Base-by-base conservation (phyloP, 2,888 invertebrate genomes). In the Seira ritae region DNA sequence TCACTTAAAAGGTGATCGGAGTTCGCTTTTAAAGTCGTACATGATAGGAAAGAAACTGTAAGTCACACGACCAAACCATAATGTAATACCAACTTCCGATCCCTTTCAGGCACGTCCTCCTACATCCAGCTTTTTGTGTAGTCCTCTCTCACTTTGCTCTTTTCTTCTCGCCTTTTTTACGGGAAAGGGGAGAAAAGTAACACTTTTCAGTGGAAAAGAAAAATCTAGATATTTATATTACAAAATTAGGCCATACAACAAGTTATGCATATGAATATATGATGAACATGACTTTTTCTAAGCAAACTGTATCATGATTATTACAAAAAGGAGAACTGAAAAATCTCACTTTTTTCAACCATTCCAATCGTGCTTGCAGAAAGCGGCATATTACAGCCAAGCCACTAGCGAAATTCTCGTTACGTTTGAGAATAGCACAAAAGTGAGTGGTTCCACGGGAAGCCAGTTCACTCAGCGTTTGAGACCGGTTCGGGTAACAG, bases 391-490 rank as follows among this genome's bases (percentile, higher is more conserved):
- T 55, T n/a, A 15, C 55, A 55, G 55, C n/a, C 55, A 55, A 8
- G 15, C 55, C 55, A 55, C 55, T 8, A 55, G 55, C 17, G 55
- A 55, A 55, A 55, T 17, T 3, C 55, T 55, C 55, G 55, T 55
- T 55, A 31, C 2, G 31, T n/a, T 42, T 1, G 55, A 12, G 12
- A 55, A 55, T 55, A 55, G 3, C 3, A 24, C 65, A 80, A 80
- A 80, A 74, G 69, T 72, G 68, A 69, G 62, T 60, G 80, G 17
- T 74, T 74, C 42, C 67, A 62, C 62, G 69, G 62, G 23, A 80
- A 73, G 69, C 73, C 60, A 42, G 60, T 72, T 80, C 80, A 80
- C 69, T 80, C 80, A 68, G 62, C 73, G 37, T 60, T 80, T 79
- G 72, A 71, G 68, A 73, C 80, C 80, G 80, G 80, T 73, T 73